Conservation (phyloP, 2,888 invertebrate species). For the Caenorhabditis auriculariae region DNA sequence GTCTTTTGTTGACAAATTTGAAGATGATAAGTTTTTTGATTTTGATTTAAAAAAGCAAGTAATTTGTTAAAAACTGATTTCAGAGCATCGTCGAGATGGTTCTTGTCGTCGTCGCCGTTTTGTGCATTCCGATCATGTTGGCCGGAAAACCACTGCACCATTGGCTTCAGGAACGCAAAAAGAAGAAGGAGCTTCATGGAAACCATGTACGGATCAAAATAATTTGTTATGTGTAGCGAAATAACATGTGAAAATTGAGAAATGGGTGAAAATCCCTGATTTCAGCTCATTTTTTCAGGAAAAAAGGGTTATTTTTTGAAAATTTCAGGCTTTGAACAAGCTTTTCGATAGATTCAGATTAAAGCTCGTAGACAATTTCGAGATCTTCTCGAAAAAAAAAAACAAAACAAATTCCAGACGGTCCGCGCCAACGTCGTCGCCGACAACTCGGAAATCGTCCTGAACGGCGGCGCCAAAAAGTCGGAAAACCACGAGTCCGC, state of each 20-base stretch:
- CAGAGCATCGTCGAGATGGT: slow-evolving; percentile 63
- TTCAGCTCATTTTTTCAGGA: too few species aligned
- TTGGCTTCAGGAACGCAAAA: slow-evolving; percentile 56
- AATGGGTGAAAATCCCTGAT: background rate
- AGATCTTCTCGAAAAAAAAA: background rate
- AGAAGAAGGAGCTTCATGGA: slow-evolving; percentile 47
- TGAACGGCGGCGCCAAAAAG: slow-evolving; percentile 50
- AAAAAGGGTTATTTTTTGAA: too few species aligned
- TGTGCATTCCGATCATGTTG: slow-evolving; percentile 62
- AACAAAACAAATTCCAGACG: slow-evolving; percentile 42
- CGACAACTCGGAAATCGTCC: slow-evolving; percentile 59
- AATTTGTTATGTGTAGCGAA: too few species aligned
- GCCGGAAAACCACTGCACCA: slow-evolving; percentile 62
- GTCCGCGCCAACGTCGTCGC: slow-evolving; percentile 58
- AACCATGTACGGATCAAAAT: too few species aligned
- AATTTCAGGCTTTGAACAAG: background rate
- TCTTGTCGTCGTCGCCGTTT: slow-evolving; percentile 64
- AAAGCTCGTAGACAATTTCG: background rate
- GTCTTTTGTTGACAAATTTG: too few species aligned
- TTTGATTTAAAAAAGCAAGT: too few species aligned
- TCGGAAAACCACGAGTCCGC: too few species aligned
- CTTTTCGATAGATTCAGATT: background rate
- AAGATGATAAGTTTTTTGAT: too few species aligned
- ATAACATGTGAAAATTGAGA: background rate
- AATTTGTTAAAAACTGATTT: too few species aligned